Percentiles rank a stretch among this genome's conserved stretches.
Evolutionary conservation across 2,797 vertebrate species (phyloP).

Genomic region (Cirrhinus molitorella): DNA sequence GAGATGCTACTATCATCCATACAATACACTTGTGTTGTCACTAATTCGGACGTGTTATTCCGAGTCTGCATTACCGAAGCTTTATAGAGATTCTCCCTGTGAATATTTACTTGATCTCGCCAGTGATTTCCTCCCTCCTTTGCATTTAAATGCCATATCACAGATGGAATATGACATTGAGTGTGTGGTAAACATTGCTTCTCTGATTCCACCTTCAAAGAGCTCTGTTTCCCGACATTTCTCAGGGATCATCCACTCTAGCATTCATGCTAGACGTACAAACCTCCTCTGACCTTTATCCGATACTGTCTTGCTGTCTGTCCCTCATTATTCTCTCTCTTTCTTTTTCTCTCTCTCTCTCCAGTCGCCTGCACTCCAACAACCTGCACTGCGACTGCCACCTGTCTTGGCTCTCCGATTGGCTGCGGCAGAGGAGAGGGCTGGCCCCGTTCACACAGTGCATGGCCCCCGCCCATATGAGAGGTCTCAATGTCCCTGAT

Average conservation of each 20-base stretch:
- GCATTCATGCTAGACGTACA: constrained; percentile 6
- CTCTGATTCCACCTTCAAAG: not conserved
- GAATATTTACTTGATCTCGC: constrained; percentile 14
- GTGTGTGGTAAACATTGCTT: constrained; percentile 9
- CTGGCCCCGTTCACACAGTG: constrained; percentile 97
- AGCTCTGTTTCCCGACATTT: constrained; percentile 11
- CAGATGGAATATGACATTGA: constrained; percentile 17
- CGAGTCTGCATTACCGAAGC: not conserved
- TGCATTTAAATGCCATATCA: constrained; percentile 34
- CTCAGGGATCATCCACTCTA: constrained; percentile 10
- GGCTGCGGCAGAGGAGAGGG: constrained; percentile 91
- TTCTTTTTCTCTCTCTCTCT: constrained; percentile 31
- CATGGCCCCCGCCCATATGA: constrained; percentile 92
- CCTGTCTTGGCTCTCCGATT: constrained; percentile 97
- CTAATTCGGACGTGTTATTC: constrained; percentile 11
- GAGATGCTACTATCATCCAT: not conserved
- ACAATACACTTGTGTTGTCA: constrained; percentile 3
- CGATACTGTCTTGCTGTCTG: constrained; percentile 26
- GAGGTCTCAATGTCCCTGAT: constrained; percentile 94
- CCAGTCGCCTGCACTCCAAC: constrained; percentile 96
- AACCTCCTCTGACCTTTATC: constrained; percentile 32
- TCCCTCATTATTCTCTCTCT: constrained; percentile 31
- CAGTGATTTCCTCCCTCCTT: not conserved
- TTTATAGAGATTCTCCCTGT: not conserved
- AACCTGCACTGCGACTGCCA: constrained; percentile 96